These are phyloP conservation scores for Odontamblyopus rebecca DNA, from an alignment of 2,797 vertebrate genomes.

Conservation along the genomic window DNA sequence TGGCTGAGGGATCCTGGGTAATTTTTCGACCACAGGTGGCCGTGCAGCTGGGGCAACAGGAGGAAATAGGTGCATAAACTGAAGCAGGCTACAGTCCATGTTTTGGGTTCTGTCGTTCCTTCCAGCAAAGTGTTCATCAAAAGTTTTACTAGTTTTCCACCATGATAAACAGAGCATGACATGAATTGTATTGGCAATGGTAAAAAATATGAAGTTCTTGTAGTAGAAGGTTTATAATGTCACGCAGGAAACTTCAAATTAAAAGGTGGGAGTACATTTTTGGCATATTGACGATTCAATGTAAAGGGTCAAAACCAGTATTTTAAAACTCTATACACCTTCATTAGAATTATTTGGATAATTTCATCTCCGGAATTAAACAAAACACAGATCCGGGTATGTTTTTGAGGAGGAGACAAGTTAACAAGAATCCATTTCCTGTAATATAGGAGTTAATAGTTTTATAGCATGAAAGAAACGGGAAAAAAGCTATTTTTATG, in stretches of 20 bases:
- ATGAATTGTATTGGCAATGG: slow-evolving; percentile 25
- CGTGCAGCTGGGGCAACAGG: slow-evolving; percentile 22
- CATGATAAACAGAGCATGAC: slow-evolving; percentile 33
- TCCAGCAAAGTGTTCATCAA: slow-evolving; percentile 28
- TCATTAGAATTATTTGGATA: no score
- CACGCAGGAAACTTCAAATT: neutral
- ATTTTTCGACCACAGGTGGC: slow-evolving; percentile 41
- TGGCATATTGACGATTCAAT: neutral
- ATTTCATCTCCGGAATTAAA: no score
- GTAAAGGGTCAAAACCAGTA: neutral
- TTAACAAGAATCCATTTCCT: no score
- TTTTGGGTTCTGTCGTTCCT: slow-evolving; percentile 1
- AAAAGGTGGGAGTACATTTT: neutral
- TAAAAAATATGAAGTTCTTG: neutral
- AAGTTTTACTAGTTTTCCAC: slow-evolving; percentile 15
- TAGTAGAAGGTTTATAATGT: slow-evolving; percentile 7
- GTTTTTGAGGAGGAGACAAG: no score
- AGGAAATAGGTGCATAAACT: slow-evolving; percentile 17
- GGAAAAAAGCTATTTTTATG: no score
- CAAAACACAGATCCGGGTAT: no score
- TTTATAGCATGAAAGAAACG: no score
- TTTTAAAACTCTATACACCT: no score
- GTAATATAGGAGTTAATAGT: no score
- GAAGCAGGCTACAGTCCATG: slow-evolving; percentile 13
- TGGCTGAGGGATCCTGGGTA: slow-evolving; percentile 33